Conservation (phyloP, 1,140 invertebrate species). For the Macrosteles quadrilineatus region DNA sequence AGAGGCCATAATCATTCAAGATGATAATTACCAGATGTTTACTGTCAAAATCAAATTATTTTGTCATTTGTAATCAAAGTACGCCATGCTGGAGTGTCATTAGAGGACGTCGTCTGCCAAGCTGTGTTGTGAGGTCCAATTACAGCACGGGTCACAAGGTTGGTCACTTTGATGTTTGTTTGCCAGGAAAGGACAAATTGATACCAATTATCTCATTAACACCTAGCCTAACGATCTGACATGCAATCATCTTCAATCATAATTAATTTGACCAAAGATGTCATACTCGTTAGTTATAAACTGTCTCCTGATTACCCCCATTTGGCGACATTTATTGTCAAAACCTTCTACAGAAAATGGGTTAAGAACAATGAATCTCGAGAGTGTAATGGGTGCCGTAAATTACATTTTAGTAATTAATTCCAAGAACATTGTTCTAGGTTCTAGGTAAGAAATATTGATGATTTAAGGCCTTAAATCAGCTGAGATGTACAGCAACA, state of each 20-base stretch:
- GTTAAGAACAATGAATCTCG: neutral
- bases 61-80: constrained; percentile 21
- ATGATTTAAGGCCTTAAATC: too few species aligned
- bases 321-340: neutral
- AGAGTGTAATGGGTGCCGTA: too few species aligned
- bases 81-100: neutral
- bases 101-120: neutral
- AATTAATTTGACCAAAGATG: constrained; percentile 35
- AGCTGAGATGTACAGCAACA: too few species aligned
- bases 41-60: constrained; percentile 30
- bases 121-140: neutral
- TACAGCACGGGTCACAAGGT: constrained; percentile 15
- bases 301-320: neutral
- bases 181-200: constrained; percentile 14
- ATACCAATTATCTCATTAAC: constrained; percentile 35
- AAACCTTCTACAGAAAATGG: constrained; percentile 11
- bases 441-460: too few species aligned
- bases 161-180: constrained; percentile 20
- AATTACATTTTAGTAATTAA: too few species aligned
- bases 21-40: constrained; percentile 16
- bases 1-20: neutral
- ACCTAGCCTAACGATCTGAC: constrained; percentile 30
- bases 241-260: constrained; percentile 36
- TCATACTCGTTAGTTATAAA: neutral
- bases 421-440: too few species aligned